These are phyloP conservation scores for Lithobates sylvaticus DNA, from an alignment of 2,797 vertebrate genomes.

Conservation along the genomic window DNA sequence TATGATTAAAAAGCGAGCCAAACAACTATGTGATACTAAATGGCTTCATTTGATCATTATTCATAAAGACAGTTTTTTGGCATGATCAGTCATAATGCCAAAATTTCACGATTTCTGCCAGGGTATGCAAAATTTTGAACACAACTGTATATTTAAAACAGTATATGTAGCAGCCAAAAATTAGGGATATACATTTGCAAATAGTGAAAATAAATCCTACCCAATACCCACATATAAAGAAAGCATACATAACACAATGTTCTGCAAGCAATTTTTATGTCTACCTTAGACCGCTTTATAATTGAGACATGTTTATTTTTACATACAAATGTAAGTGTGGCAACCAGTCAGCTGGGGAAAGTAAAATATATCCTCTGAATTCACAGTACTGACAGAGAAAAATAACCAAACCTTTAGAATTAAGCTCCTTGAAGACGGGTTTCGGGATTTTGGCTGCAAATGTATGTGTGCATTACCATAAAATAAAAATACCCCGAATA, in stretches of 20 bases:
- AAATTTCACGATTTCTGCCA: too few species aligned
- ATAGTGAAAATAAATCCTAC: neutral
- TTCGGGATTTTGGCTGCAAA: neutral
- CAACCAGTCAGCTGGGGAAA: neutral
- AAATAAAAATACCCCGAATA: neutral
- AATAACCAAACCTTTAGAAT: conserved; percentile 24
- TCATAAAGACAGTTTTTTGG: too few species aligned
- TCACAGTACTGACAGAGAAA: neutral
- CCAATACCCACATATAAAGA: neutral
- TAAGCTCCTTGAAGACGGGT: conserved; percentile 3
- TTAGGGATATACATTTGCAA: neutral
- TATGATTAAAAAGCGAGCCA: too few species aligned
- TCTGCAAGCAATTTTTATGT: neutral
- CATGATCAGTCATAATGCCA: too few species aligned
- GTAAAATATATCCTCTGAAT: neutral
- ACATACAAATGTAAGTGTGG: neutral
- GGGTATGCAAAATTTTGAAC: too few species aligned
- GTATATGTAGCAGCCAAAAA: neutral
- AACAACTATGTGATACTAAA: too few species aligned
- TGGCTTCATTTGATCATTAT: too few species aligned
- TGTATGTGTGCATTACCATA: conserved; percentile 6
- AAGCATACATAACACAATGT: neutral
- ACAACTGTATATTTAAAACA: too few species aligned
- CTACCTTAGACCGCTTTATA: neutral
- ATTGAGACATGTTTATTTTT: conserved; percentile 9